Evolutionary conservation across 2,113 vertebrate species (phyloP), one percentile per base, ranked within the genome.

Genomic region (Sterrhoptilus dennistouni): DNA sequence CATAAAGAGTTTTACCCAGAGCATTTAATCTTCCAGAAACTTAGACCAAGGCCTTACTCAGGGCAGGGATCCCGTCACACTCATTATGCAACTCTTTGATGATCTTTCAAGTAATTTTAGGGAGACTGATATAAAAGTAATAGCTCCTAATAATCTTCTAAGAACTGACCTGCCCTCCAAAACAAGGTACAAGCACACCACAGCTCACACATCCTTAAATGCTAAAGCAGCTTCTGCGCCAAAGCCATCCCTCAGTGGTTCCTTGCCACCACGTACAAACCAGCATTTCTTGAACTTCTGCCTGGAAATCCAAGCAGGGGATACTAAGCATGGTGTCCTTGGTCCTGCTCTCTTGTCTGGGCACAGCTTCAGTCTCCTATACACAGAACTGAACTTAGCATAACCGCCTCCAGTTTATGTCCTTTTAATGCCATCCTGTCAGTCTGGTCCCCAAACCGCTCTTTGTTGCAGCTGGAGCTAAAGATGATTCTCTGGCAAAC

Each of bases 401-500:
- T 0, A 21, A 25, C 9, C 7, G 8, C 9, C 28, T 9, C 2
- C 11, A 5, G 0, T 21, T 35, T 11, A 9, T 8, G 25, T 47
- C 54, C 53, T 70, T 52, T 47, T 7, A 42, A 27, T 1, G 21
- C 35, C 23, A n/a, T 25, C 52, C 49, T 35, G 29, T 11, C 60
- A 31, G 28, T 4, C 76, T 6, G 3, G 7, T 31, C 54, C 47
- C n/a, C 45, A 40, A 45, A 40, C 6, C 0, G 0, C 9, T 75
- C 63, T 10, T 10, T 53, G 57, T 54, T 52, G 35, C 65, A 36
- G 19, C 86, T 64, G 59, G 22, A 35, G 19, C 65, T 36, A 23
- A 57, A 56, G 4, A 29, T 2, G 56, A 57, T 27, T 63, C 60
- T 31, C 13, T 47, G 82, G 64, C 56, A 50, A 78, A 44, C 7